Evolutionary conservation across 2,113 vertebrate species (phyloP), one percentile per base, ranked within the genome.

Genomic region (Capra hircus): DNA sequence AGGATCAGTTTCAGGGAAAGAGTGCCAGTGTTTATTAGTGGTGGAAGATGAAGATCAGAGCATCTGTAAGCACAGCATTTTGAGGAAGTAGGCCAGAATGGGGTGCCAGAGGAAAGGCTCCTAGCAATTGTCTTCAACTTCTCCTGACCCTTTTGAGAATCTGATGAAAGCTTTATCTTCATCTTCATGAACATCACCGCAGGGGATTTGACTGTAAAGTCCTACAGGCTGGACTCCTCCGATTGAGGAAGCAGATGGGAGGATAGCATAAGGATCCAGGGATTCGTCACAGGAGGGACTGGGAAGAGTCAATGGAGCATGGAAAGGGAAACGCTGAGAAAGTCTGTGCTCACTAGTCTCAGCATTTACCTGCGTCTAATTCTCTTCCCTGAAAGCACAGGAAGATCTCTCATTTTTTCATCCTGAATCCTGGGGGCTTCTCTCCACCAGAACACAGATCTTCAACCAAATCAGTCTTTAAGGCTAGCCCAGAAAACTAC

Each of bases 11-110:
- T 82, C 55, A 25, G 2, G 21, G 93, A 48, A 50, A 84, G 45
- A 48, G 30, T 1, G 30, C 25, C 59, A 36, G 43, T 28, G 62
- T 78, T 77, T 52, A 15, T 16, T 81, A 28, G 15, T 30, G 33
- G 80, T 43, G 45, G 90, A 59, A 81, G 33, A 60, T 82, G 30
- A 93, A 90, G 81, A 86, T 60, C 21, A 94, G 53, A 55, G 87
- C 14, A 50, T 62, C 81, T 30, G 33, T 89, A 28, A 82, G 30
- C n/a, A 33, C 5, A 40, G 23, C 11, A 4, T 82, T 88, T 81
- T 82, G 67, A 86, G 87, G 48, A 52, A 45, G 12, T 11, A 33
- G 84, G 11, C n/a, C 50, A 45, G 74, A 48, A 50, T 57, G 43
- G 33, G 13, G 23, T 21, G 33, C 36, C 40, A 21, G 50, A 28